Evolutionary conservation across 2,797 vertebrate genomes (phyloP).

Genomic region (Huso huso): DNA sequence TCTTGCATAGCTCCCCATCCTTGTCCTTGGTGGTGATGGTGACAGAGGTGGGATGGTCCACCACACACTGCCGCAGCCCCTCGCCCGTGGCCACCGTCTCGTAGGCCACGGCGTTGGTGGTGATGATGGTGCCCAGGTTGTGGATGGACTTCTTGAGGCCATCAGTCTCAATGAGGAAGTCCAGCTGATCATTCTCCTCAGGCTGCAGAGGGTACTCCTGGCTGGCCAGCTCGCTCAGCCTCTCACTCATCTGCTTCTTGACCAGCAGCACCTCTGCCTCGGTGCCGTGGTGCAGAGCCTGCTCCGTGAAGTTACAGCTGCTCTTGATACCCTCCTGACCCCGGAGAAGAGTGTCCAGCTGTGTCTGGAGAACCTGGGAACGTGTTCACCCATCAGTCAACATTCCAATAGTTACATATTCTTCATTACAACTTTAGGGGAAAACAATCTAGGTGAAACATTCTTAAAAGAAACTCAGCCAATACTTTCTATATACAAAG

Average conservation of each 20-base stretch:
- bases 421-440: too few species aligned
- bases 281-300: slow-evolving; percentile 82
- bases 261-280: slow-evolving; percentile 92
- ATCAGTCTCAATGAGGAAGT: slow-evolving; percentile 86
- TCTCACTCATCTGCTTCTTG: slow-evolving; percentile 94
- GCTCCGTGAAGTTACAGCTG: slow-evolving; percentile 88
- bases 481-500: too few species aligned
- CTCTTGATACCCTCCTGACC: slow-evolving; percentile 89
- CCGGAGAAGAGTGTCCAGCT: slow-evolving; percentile 80
- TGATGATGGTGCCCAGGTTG: slow-evolving; percentile 84
- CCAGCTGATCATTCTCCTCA: slow-evolving; percentile 86
- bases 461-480: too few species aligned
- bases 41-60: slow-evolving; percentile 77
- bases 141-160: slow-evolving; percentile 93
- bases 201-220: slow-evolving; percentile 81
- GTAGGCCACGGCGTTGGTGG: slow-evolving; percentile 85
- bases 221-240: slow-evolving; percentile 74
- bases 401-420: too few species aligned
- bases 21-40: slow-evolving; percentile 94
- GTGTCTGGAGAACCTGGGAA: slow-evolving; percentile 84
- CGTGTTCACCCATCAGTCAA: too few species aligned
- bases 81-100: slow-evolving; percentile 90
- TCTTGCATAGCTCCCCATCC: slow-evolving; percentile 87
- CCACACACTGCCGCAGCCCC: slow-evolving; percentile 80
- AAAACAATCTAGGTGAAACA: too few species aligned